Percentiles rank a stretch among this genome's conserved stretches.
Evolutionary conservation across 2,888 invertebrate genomes (phyloP).

Genomic region (Diachrysia chrysitis): DNA sequence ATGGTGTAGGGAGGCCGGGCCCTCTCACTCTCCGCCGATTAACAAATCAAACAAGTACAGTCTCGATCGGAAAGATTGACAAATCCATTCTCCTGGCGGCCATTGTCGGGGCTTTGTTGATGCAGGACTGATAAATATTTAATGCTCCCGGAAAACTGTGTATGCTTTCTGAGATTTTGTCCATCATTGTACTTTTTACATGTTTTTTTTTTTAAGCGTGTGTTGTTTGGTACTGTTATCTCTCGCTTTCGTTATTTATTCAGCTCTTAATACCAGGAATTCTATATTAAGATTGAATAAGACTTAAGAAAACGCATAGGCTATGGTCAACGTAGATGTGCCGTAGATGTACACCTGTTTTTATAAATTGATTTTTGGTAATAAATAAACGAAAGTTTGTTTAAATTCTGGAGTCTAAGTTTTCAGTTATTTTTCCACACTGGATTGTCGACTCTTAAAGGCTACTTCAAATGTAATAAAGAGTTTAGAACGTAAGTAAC

Average conservation of each 20-base stretch:
- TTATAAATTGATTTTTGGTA: no score
- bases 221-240: background rate
- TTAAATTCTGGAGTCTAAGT: no score
- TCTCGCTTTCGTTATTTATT: background rate
- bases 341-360: no score
- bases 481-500: no score
- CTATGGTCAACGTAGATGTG: no score
- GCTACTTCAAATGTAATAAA: no score
- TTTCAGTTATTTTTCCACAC: no score
- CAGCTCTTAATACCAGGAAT: background rate
- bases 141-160: constrained; percentile 20
- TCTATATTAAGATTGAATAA: no score
- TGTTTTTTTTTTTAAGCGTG: background rate
- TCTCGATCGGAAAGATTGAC: constrained; percentile 38
- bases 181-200: background rate
- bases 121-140: constrained; percentile 30
- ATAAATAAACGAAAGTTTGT: no score
- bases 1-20: constrained; percentile 20
- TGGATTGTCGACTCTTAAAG: no score
- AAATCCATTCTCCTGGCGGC: constrained; percentile 31
- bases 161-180: background rate
- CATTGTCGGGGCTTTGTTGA: constrained; percentile 26
- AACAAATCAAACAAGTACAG: constrained; percentile 52
- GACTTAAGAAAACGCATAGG: no score
- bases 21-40: constrained; percentile 27